phyloP scores from a whole-genome alignment of 2,113 vertebrate species.

The Oreochromis aureus region DNA sequence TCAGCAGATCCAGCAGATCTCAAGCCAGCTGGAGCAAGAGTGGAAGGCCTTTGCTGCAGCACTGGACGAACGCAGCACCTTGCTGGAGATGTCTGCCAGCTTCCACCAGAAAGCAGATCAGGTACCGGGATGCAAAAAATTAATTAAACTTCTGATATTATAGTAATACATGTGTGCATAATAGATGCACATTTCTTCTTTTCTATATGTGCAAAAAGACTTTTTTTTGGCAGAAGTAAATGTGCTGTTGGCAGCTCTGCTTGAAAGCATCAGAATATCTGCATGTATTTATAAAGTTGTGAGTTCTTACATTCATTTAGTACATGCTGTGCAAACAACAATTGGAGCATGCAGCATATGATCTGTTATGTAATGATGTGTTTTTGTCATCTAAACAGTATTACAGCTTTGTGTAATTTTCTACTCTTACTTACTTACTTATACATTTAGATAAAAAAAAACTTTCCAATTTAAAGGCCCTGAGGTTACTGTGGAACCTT shows the following conservation, averaged over 20 bases:
- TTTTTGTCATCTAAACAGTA: neutral
- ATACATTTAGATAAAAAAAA: neutral
- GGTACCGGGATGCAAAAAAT: constrained; percentile 63
- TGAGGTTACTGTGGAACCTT: neutral
- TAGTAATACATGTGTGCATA: neutral
- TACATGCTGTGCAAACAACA: neutral
- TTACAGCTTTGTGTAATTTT: neutral
- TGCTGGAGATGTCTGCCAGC: constrained; percentile 93
- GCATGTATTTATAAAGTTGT: neutral
- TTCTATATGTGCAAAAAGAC: neutral
- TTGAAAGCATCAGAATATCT: neutral
- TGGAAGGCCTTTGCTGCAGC: constrained; percentile 97
- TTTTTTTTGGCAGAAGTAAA: neutral
- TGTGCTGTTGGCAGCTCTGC: neutral
- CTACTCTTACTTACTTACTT: neutral
- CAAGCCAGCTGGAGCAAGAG: constrained; percentile 92
- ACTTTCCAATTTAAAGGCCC: neutral
- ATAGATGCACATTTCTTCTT: neutral
- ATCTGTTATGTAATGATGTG: neutral
- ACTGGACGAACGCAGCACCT: constrained; percentile 90
- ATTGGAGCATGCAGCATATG: neutral
- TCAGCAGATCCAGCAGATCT: constrained; percentile 97
- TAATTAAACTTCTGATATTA: neutral
- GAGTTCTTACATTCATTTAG: neutral
- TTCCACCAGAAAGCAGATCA: constrained; percentile 98